Conservation (phyloP, 2,113 vertebrate genomes). For the Megalops atlanticus region DNA sequence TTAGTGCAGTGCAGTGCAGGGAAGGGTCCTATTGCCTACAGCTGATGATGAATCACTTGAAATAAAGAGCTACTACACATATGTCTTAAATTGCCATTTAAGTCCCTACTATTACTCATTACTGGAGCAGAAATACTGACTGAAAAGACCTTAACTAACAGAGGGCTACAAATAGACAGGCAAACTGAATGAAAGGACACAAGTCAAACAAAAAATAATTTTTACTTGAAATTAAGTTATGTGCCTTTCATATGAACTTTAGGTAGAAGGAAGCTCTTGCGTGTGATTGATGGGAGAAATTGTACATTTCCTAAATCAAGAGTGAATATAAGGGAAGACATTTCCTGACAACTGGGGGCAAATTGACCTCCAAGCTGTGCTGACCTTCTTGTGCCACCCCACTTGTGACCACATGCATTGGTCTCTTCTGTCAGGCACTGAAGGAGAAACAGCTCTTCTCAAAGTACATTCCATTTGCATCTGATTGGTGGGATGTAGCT, state of each 20-base stretch:
- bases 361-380: background rate
- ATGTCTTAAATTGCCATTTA: background rate
- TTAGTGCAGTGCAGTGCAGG: too few species aligned
- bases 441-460: too few species aligned
- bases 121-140: background rate
- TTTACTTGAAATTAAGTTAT: background rate
- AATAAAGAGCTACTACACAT: too few species aligned
- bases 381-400: background rate
- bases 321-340: too few species aligned
- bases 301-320: background rate
- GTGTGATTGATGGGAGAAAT: background rate
- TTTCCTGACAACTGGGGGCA: background rate
- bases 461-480: background rate
- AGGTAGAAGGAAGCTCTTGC: background rate
- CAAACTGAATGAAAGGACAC: background rate
- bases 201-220: background rate
- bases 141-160: background rate
- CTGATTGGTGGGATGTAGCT: background rate
- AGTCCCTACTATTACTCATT: background rate
- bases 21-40: too few species aligned
- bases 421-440: background rate
- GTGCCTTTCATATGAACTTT: too few species aligned
- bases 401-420: background rate
- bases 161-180: background rate
- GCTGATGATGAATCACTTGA: background rate